These are phyloP conservation scores for Nasalis larvatus DNA, from an alignment of 2,113 vertebrate genomes.

Conservation along the genomic window DNA sequence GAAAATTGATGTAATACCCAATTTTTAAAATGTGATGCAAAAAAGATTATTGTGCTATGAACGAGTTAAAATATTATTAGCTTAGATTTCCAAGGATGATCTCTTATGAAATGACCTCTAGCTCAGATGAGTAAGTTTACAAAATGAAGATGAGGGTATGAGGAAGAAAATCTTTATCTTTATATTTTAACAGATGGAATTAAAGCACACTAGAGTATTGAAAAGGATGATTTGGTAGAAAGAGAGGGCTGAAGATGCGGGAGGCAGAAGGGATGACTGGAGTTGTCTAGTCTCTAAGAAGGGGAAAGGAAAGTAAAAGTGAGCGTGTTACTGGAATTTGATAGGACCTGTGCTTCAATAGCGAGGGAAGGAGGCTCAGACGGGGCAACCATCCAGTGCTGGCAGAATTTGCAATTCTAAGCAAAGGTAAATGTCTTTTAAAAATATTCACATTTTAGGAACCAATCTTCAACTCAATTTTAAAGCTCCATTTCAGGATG, in stretches of 20 bases:
- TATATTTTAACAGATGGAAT: neutral
- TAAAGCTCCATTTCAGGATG: conserved; percentile 26
- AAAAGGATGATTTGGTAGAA: neutral
- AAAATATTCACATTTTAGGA: conserved; percentile 30
- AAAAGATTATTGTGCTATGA: neutral
- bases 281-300: neutral
- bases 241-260: neutral
- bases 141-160: neutral
- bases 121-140: neutral
- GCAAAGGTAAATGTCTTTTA: conserved; percentile 34
- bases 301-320: neutral
- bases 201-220: neutral
- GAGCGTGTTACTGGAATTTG: neutral
- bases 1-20: neutral
- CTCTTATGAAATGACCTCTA: neutral
- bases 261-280: neutral
- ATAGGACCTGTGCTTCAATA: neutral
- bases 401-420: conserved; percentile 32
- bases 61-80: neutral
- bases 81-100: neutral
- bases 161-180: neutral
- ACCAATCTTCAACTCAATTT: conserved; percentile 31
- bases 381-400: neutral
- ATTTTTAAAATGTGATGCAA: neutral
- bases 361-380: neutral